Evolutionary conservation across 1,140 invertebrate species (phyloP).

Genomic region (Ptiloglossa arizonensis): DNA sequence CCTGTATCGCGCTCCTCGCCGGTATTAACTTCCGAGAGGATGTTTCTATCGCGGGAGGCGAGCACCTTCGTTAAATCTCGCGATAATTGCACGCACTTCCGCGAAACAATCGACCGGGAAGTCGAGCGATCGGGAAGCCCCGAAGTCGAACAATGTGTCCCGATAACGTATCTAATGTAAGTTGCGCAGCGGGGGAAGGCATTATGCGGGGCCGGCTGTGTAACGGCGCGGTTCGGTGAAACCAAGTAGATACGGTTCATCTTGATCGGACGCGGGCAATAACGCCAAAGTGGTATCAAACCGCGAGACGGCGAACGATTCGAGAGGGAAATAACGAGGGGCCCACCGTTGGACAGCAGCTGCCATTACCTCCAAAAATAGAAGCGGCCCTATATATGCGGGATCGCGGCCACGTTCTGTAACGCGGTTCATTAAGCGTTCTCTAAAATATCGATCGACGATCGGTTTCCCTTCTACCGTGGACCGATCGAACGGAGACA

Average conservation of each 20-base stretch:
- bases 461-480: constrained; percentile 50
- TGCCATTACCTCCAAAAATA: constrained; percentile 75
- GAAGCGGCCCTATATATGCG: constrained; percentile 56
- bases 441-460: constrained; percentile 65
- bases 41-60: neutral
- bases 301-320: constrained; percentile 52
- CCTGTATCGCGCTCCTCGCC: neutral
- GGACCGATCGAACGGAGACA: no score
- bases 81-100: neutral
- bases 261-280: constrained; percentile 60
- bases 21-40: neutral
- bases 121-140: neutral
- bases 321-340: constrained; percentile 71
- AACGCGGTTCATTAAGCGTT: constrained; percentile 62
- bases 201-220: constrained; percentile 1
- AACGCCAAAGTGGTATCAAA: constrained; percentile 67
- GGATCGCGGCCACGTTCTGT: constrained; percentile 39
- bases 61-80: neutral
- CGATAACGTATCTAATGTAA: constrained; percentile 15
- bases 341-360: constrained; percentile 64
- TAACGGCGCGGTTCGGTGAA: constrained; percentile 7
- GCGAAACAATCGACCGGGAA: neutral
- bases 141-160: constrained; percentile 27
- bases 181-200: neutral
- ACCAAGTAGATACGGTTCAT: constrained; percentile 37